These are phyloP conservation scores for Carcharodon carcharias DNA, from an alignment of 2,797 vertebrate genomes.

Conservation along the genomic window DNA sequence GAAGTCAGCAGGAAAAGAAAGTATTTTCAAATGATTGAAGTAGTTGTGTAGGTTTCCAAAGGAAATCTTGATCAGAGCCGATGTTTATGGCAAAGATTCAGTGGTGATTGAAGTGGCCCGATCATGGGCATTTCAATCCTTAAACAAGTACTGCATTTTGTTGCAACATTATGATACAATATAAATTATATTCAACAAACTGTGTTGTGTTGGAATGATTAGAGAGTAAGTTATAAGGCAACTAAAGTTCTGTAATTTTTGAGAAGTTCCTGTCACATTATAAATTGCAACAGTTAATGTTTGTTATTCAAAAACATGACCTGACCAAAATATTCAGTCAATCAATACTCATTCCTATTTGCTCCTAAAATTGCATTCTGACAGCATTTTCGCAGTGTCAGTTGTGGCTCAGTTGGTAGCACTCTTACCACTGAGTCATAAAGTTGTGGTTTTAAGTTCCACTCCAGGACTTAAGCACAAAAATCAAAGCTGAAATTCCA, in stretches of 20 bases:
- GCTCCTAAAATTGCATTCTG: background rate
- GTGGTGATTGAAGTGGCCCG: background rate
- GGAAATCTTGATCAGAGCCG: conserved; percentile 43
- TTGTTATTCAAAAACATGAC: background rate
- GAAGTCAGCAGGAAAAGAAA: conserved; percentile 45
- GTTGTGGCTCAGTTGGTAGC: background rate
- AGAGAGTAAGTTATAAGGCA: background rate
- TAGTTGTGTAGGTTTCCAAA: conserved; percentile 48
- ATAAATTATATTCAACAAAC: too few relatives aligned
- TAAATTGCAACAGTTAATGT: background rate
- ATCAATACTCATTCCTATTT: background rate
- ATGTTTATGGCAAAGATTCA: conserved; percentile 32
- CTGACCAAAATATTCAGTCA: background rate
- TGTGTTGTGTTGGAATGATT: background rate
- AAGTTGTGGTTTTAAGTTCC: background rate
- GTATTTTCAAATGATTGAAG: conserved; percentile 47
- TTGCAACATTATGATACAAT: background rate
- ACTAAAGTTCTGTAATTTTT: background rate
- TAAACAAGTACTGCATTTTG: background rate
- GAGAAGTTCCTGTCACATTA: background rate
- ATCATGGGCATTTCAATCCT: background rate
- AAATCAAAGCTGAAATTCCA: background rate
- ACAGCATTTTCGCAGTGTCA: background rate
- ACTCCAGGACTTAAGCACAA: background rate
- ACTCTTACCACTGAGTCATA: background rate